Evolutionary conservation across 2,113 vertebrate species (phyloP).

Genomic region (Corythaixoides concolor): DNA sequence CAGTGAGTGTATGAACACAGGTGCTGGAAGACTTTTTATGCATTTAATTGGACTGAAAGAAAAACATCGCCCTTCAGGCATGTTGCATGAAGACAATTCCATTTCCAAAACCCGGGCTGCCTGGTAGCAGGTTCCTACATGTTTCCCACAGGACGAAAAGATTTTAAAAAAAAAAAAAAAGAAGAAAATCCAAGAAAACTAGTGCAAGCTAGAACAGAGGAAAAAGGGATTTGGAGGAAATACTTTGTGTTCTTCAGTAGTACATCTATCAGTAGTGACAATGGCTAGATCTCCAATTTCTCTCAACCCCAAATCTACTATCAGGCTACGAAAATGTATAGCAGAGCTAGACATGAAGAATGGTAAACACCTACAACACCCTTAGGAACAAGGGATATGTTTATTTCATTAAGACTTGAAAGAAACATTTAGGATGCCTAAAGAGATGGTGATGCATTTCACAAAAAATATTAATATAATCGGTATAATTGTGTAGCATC

Average conservation of each 20-base stretch:
- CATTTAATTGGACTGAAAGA: neutral
- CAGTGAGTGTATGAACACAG: neutral
- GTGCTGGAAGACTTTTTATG: neutral
- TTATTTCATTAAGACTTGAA: neutral
- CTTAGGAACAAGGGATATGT: neutral
- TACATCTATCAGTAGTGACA: neutral
- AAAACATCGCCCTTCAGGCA: neutral
- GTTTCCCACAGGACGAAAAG: neutral
- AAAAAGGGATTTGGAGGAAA: neutral
- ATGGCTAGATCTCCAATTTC: neutral
- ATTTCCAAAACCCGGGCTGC: neutral
- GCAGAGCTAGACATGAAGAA: neutral
- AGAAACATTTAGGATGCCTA: neutral
- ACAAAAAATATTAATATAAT: neutral
- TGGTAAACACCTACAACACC: fast-evolving
- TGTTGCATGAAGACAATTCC: neutral
- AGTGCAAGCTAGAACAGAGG: neutral
- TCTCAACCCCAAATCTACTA: neutral
- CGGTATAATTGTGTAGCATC: neutral
- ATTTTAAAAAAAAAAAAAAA: too few relatives aligned
- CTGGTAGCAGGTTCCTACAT: neutral
- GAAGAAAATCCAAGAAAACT: neutral
- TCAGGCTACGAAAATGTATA: neutral
- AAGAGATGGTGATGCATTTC: neutral
- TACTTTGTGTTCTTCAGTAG: neutral